Evolutionary conservation across 1,140 invertebrate genomes (phyloP), one percentile per base, ranked within the genome.

Genomic region (Calephelis nemesis): DNA sequence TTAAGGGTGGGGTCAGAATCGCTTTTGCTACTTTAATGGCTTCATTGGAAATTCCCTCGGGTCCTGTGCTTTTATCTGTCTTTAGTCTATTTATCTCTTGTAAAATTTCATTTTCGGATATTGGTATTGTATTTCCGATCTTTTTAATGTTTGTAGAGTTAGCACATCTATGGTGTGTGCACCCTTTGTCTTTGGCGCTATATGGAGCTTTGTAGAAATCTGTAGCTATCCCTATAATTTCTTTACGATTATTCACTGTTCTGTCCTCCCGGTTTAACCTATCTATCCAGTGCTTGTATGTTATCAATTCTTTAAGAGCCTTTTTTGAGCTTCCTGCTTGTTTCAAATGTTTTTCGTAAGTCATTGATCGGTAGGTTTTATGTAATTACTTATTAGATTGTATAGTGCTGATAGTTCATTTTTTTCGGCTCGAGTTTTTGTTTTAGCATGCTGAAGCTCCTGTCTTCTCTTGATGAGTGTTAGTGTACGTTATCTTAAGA

Each of bases 221-320:
- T 1, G 65, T 67, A 30, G 69, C 69, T n/a, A 50, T 15, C 4
- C 30, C 12, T 11, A 66, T 50, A 30, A 66, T 49, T 7, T 66
- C 69, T 15, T 63, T 47, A 2, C 64, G 54, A 52, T 66, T 66
- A 6, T 70, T 62, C 52, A 66, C 10, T 2, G 13, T 40, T 54
- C 13, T 63, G 1, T 50, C 48, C 7, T 52, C 11, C 4, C n/a
- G 11, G 10, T 63, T 68, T 42, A 68, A 39, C 0, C 69, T 60
- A 0, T 71, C 68, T 15, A 72, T 74, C 72, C 72, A 76, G 12
- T 62, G 67, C 67, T 72, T 76, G 8, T 73, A 50, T 63, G 67
- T 69, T 63, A 47, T 47, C 9, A 74, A 48, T 8, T 71, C 71
- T 69, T 73, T 73, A n/a, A 52, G 71, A 30, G 66, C 67, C 62